Base-by-base conservation (phyloP, 2,888 invertebrate genomes). In the Standfussiana lucernea region DNA sequence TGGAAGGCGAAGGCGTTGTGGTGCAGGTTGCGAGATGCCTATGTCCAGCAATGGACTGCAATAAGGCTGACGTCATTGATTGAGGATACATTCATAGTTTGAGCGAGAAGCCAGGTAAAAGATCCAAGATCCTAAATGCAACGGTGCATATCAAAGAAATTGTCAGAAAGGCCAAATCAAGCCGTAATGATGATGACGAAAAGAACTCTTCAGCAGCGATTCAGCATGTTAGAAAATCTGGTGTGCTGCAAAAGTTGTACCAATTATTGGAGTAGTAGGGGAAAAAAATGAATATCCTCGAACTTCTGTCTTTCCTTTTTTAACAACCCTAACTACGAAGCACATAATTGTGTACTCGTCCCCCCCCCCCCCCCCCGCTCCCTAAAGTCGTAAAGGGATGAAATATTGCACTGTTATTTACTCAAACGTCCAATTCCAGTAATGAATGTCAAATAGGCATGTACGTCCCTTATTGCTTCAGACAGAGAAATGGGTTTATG, bases 341-440 rank as follows among this genome's bases (percentile, higher is more conserved):
- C 59, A 70, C 47, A 67, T 71, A 69, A 67, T 67, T 72, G 59
- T 68, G n/a, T 45, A 74, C 53, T 56, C 74, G 47, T 32, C 53
- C 68, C 72, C 82, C n/a, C n/a, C n/a, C n/a, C n/a, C n/a, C n/a
- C n/a, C n/a, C n/a, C n/a, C n/a, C n/a, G n/a, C n/a, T n/a, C n/a
- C n/a, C 62, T 56, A 13, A 50, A 61, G 65, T 83, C 86, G 64
- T 83, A 75, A 77, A 85, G 71, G 45, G 35, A 66, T 82, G 69
- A 83, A 83, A 80, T 83, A 82, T 77, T 45, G 72, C 80, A 56
- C 69, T 62, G 42, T 77, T 68, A 76, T 83, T 84, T 61, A 78
- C 71, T 77, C 56, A 53, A 75, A 75, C 81, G 79, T 80, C 67
- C 77, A 72, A 70, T 83, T 75, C 50, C 70, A 61, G 78, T 67